These are phyloP conservation scores for Drosophila mayri DNA, from an alignment of 1,140 invertebrate species.

Conservation along the genomic window DNA sequence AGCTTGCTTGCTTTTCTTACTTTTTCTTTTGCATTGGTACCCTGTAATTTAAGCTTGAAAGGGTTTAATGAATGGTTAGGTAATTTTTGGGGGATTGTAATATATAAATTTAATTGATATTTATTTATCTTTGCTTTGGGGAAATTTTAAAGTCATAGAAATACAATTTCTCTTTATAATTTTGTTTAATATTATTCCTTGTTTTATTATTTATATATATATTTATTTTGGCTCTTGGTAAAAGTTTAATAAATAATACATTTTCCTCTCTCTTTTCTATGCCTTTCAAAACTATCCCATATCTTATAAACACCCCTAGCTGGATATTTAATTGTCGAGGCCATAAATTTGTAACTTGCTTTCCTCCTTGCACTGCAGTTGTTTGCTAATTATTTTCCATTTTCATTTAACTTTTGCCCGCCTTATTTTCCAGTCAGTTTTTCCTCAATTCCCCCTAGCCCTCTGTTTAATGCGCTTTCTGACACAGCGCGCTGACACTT, in stretches of 20 bases:
- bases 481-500: constrained; percentile 54
- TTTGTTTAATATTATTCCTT: no score
- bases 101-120: no score
- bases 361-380: constrained; percentile 29
- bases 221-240: background rate
- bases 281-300: background rate
- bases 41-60: background rate
- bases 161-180: no score
- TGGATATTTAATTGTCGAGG: background rate
- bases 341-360: background rate
- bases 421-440: constrained; percentile 44
- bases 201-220: no score
- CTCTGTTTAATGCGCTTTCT: constrained; percentile 59
- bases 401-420: constrained; percentile 54
- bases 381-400: constrained; percentile 76
- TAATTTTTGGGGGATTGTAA: background rate
- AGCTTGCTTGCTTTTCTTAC: background rate
- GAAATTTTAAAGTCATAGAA: no score
- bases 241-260: background rate
- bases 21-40: background rate
- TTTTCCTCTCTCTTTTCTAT: no score
- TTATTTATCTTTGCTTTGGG: no score
- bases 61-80: no score
- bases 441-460: background rate
- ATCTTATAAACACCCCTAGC: background rate